Percentiles rank a stretch among this genome's conserved stretches.
Evolutionary conservation across 2,113 vertebrate genomes (phyloP).

Genomic region (Gadus macrocephalus): DNA sequence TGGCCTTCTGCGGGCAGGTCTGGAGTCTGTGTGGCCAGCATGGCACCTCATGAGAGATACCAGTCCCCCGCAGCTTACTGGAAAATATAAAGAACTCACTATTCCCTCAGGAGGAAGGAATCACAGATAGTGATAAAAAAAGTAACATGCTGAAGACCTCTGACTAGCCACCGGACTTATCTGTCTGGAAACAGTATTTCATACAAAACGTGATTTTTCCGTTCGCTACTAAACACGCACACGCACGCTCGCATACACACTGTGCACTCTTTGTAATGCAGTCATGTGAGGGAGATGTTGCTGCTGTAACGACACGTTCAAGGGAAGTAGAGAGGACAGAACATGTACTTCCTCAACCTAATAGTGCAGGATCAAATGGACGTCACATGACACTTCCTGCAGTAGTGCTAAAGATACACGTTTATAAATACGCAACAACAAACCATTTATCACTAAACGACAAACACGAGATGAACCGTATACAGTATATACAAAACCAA

Average conservation of each 20-base stretch:
- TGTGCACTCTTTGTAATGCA: slow-evolving; percentile 9
- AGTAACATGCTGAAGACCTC: too few relatives aligned
- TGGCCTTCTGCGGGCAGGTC: slow-evolving; percentile 71
- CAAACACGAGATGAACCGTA: too few relatives aligned
- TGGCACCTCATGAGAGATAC: slow-evolving; percentile 60
- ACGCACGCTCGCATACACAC: slow-evolving; percentile 62
- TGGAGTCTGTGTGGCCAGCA: slow-evolving; percentile 78
- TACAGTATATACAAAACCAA: too few relatives aligned
- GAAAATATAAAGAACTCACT: slow-evolving; percentile 1
- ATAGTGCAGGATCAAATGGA: slow-evolving; percentile 33
- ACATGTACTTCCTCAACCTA: slow-evolving; percentile 37
- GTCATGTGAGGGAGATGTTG: slow-evolving; percentile 45
- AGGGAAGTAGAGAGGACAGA: neutral
- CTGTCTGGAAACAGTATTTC: too few relatives aligned
- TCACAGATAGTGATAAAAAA: too few relatives aligned
- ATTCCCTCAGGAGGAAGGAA: slow-evolving; percentile 45
- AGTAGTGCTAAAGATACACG: too few relatives aligned
- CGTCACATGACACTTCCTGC: neutral
- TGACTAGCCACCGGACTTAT: too few relatives aligned
- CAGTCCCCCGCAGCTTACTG: too few relatives aligned
- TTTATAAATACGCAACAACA: too few relatives aligned
- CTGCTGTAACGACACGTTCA: neutral
- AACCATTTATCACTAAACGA: too few relatives aligned
- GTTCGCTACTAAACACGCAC: too few relatives aligned
- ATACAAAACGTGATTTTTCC: too few relatives aligned